Evolutionary conservation across 2,113 vertebrate species (phyloP).

Genomic region (Chrysochloris asiatica): DNA sequence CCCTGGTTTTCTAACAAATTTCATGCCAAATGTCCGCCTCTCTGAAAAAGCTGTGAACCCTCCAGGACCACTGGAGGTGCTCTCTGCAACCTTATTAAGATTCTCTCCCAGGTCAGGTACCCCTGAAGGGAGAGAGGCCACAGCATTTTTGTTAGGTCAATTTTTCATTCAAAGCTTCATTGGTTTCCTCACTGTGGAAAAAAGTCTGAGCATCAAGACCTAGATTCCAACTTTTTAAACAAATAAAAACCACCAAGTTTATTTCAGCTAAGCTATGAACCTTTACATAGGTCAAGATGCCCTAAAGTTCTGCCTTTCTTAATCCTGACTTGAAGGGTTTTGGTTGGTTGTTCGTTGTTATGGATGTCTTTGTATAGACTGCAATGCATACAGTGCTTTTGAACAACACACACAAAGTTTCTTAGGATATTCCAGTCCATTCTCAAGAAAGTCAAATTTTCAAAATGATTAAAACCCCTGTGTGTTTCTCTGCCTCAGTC

Average conservation of each 20-base stretch:
- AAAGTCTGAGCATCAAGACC: slow-evolving; percentile 13
- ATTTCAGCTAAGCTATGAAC: slow-evolving; percentile 10
- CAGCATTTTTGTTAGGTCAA: not conserved
- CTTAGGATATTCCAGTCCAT: not conserved
- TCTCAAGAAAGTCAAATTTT: slow-evolving; percentile 10
- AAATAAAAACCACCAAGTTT: slow-evolving; percentile 24
- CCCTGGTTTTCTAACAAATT: not conserved
- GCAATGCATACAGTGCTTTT: not conserved
- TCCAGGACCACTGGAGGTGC: not conserved
- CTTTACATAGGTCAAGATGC: not conserved
- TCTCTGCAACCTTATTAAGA: not conserved
- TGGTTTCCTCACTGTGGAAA: slow-evolving; percentile 8
- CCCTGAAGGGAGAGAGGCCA: not conserved
- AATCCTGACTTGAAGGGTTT: not conserved
- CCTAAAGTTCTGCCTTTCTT: not conserved
- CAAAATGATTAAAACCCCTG: not conserved
- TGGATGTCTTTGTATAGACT: not conserved
- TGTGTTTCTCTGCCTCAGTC: not conserved
- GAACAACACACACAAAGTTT: not conserved
- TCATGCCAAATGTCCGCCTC: not conserved
- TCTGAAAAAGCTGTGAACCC: not conserved
- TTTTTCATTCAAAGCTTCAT: slow-evolving; percentile 31
- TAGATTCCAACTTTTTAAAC: not conserved
- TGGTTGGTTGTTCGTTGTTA: not conserved
- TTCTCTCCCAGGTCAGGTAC: not conserved